Conservation (phyloP, 2,113 vertebrate genomes). For the Cygnus buccinator region DNA sequence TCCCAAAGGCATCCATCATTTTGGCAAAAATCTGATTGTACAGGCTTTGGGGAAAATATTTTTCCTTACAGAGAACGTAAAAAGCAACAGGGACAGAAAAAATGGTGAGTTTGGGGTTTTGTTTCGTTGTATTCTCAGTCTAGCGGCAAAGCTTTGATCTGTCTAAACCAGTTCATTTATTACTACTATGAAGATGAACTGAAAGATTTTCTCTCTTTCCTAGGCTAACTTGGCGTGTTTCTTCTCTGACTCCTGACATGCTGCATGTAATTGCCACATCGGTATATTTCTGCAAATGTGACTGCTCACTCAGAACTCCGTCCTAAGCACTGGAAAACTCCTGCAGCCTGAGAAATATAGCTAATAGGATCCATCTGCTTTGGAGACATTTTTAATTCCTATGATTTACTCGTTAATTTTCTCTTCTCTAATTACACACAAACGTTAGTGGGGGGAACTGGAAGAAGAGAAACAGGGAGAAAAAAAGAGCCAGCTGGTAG, state of each 20-base stretch:
- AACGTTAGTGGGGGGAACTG: neutral
- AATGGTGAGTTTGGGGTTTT: neutral
- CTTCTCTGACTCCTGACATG: neutral
- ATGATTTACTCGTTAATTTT: conserved; percentile 12
- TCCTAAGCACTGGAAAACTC: conserved; percentile 7
- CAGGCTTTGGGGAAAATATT: neutral
- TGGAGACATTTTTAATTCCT: conserved; percentile 23
- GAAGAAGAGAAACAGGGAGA: neutral
- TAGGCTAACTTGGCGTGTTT: neutral
- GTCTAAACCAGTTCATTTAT: neutral
- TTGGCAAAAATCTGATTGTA: neutral
- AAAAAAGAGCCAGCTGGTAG: neutral
- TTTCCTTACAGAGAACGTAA: neutral
- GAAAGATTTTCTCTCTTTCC: neutral
- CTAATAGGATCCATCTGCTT: conserved; percentile 26
- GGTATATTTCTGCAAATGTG: neutral
- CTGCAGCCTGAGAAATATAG: neutral
- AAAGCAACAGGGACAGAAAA: neutral
- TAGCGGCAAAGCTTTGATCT: neutral
- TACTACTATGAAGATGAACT: neutral
- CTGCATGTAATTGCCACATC: neutral
- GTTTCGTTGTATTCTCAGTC: neutral
- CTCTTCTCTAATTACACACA: neutral
- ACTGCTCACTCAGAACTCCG: neutral
- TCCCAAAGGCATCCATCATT: neutral